Evolutionary conservation across 2,113 vertebrate genomes (phyloP).

Genomic region (Tonatia bakeri): DNA sequence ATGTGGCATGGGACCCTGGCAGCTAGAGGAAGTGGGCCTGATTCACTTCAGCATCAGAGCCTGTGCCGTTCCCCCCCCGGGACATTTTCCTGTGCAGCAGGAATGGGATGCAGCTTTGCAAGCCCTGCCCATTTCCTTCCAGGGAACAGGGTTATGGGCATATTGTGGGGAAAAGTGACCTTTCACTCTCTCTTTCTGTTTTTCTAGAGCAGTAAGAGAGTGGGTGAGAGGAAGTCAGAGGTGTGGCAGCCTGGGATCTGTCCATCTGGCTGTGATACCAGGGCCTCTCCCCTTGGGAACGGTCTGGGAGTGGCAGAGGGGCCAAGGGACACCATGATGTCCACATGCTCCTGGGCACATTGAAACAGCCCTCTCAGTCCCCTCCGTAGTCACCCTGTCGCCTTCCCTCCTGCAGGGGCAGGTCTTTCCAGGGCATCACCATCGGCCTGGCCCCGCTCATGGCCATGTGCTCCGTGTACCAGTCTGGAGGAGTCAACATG

Average conservation of each 20-base stretch:
- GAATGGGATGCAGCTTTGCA: constrained; percentile 27
- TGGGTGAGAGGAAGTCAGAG: constrained; percentile 36
- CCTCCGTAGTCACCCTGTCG: constrained; percentile 6
- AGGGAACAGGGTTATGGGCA: neutral
- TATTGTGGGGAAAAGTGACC: neutral
- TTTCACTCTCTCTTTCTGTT: neutral
- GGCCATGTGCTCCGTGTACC: constrained; percentile 96
- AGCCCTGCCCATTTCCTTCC: constrained; percentile 57
- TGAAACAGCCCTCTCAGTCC: neutral
- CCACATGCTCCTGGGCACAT: neutral
- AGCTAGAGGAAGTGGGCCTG: constrained; percentile 41
- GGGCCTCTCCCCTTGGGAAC: neutral
- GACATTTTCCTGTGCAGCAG: constrained; percentile 46
- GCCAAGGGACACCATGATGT: neutral
- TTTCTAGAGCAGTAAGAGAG: neutral
- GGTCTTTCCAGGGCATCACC: constrained; percentile 91
- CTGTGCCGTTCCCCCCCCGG: neutral
- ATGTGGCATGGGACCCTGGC: neutral
- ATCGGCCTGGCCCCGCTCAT: constrained; percentile 96
- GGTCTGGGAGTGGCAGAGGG: neutral
- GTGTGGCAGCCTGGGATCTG: neutral
- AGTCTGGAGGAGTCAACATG: constrained; percentile 98
- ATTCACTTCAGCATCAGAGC: constrained; percentile 40
- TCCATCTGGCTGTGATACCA: neutral
- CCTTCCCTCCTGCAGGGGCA: constrained; percentile 83